phyloP scores from a whole-genome alignment of 1,140 invertebrate species.

The Hycleus cichorii region DNA sequence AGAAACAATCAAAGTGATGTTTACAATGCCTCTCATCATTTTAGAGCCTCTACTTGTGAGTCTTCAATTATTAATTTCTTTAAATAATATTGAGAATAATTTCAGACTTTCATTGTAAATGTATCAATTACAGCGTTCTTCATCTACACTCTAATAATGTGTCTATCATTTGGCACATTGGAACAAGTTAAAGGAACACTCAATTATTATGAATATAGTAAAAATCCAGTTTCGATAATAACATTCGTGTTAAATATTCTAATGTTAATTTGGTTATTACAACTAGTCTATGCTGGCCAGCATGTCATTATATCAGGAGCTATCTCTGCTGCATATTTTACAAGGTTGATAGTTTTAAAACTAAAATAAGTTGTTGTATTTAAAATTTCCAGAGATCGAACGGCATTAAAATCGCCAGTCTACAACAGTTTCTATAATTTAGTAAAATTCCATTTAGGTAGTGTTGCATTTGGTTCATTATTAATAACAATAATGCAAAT shows the following conservation, averaged over 20 bases:
- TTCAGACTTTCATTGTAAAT: conserved; percentile 2
- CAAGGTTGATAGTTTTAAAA: not conserved
- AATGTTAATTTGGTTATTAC: conserved; percentile 4
- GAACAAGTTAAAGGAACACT: not conserved
- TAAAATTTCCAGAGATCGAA: conserved; percentile 8
- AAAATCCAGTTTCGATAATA: not conserved
- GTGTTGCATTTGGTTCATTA: conserved; percentile 12
- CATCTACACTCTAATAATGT: not conserved
- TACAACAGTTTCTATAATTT: conserved; percentile 12
- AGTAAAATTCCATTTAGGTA: conserved; percentile 12
- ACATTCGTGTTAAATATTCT: not conserved
- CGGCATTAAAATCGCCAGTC: conserved; percentile 4
- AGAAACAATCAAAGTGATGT: conserved; percentile 2
- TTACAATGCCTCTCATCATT: not conserved
- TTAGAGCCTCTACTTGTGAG: conserved; percentile 2
- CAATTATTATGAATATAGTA: not conserved
- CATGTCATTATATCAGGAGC: conserved; percentile 7
- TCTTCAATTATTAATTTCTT: not conserved
- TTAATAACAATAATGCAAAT: conserved; percentile 5
- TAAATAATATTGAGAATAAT: not conserved
- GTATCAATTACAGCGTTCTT: not conserved
- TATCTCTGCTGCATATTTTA: conserved; percentile 1
- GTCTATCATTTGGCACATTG: not conserved
- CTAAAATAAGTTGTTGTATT: not conserved
- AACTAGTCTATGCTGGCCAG: conserved; percentile 1